These are phyloP conservation scores for Engraulis encrasicolus DNA, from an alignment of 2,113 vertebrate species.

Conservation along the genomic window DNA sequence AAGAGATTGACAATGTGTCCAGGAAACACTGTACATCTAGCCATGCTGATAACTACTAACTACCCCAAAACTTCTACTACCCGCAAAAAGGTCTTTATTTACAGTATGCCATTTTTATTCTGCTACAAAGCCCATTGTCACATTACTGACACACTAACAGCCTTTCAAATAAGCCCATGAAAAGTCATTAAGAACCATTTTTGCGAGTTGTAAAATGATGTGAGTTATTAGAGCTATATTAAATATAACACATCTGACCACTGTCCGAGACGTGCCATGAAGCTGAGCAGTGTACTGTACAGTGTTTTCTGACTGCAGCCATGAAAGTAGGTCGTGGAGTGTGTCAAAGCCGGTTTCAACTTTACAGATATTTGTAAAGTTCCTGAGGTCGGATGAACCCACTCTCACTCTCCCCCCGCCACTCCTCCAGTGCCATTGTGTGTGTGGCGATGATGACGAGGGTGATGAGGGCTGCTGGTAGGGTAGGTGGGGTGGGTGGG, in stretches of 20 bases:
- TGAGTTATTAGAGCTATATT: no score
- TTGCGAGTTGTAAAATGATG: no score
- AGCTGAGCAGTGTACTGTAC: not conserved
- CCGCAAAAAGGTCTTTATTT: no score
- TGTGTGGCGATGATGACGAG: not conserved
- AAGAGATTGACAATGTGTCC: not conserved
- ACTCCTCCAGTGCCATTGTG: not conserved
- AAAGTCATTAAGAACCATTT: no score
- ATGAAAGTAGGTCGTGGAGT: not conserved
- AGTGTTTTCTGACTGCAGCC: not conserved
- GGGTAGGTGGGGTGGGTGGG: no score
- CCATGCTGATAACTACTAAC: not conserved
- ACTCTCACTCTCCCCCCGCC: not conserved
- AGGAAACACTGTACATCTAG: not conserved
- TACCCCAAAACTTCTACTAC: not conserved
- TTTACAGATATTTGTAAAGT: conserved; percentile 12
- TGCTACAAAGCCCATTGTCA: no score
- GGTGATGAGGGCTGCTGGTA: no score
- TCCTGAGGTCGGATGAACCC: not conserved
- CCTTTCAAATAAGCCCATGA: not conserved
- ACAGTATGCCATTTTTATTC: no score
- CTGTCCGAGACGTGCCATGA: not conserved
- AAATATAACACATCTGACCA: no score
- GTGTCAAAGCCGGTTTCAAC: not conserved
- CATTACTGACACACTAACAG: no score